A percentile compares a stretch with the other conserved stretches of the same genome.
These are phyloP conservation scores for Geotrupes spiniger DNA, from an alignment of 2,888 invertebrate genomes.

Conservation along the genomic window DNA sequence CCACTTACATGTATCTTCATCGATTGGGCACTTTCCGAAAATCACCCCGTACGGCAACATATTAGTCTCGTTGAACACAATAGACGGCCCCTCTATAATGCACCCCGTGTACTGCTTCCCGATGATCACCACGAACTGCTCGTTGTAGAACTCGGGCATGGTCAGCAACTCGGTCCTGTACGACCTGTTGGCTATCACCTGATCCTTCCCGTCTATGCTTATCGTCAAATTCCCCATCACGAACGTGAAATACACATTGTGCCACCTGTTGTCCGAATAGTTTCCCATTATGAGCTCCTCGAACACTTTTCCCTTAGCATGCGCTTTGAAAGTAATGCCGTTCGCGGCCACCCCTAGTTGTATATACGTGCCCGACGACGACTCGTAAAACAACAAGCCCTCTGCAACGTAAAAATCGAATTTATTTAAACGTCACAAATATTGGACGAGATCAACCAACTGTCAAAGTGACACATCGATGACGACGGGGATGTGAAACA, in stretches of 20 bases:
- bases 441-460: too few relatives aligned
- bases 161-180: constrained; percentile 73
- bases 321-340: constrained; percentile 53
- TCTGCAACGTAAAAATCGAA: constrained; percentile 52
- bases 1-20: constrained; percentile 66
- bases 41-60: constrained; percentile 65
- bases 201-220: constrained; percentile 47
- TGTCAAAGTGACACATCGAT: too few relatives aligned
- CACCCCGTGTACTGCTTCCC: constrained; percentile 83
- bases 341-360: constrained; percentile 47
- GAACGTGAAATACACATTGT: constrained; percentile 68
- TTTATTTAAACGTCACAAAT: too few relatives aligned
- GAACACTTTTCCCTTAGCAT: constrained; percentile 45
- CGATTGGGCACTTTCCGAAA: constrained; percentile 75
- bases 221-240: constrained; percentile 58
- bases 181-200: constrained; percentile 76
- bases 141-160: constrained; percentile 68
- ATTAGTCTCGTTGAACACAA: constrained; percentile 68
- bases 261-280: constrained; percentile 80
- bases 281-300: constrained; percentile 66
- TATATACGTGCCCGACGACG: constrained; percentile 54
- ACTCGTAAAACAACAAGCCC: constrained; percentile 68
- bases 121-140: constrained; percentile 70
- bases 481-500: too few relatives aligned
- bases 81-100: constrained; percentile 81